Percentiles rank a stretch among this genome's conserved stretches.
Conservation (phyloP, 1,140 invertebrate genomes). For the Aporrectodea caliginosa region DNA sequence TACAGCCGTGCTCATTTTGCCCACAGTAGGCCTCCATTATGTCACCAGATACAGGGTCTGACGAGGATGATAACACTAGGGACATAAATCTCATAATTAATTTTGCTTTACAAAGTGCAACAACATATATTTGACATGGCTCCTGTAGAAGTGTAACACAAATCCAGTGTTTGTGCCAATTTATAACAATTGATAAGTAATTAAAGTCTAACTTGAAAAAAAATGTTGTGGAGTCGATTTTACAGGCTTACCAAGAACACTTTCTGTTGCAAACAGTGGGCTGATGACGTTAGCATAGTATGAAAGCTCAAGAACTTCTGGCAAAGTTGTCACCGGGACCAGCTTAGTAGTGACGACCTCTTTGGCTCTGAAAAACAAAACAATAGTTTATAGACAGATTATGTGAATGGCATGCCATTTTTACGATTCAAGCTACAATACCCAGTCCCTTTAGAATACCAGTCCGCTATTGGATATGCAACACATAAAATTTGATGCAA, state of each 20-base stretch:
- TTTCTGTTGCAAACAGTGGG: conserved; percentile 72
- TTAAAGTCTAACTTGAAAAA: background rate
- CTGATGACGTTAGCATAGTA: conserved; percentile 80
- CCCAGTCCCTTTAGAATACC: background rate
- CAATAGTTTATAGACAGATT: background rate
- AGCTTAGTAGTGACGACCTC: conserved; percentile 44
- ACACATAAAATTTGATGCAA: background rate
- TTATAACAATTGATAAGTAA: background rate
- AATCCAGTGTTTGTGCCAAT: background rate
- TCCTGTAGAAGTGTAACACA: background rate
- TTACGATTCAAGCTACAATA: too few relatives aligned
- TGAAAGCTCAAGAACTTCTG: conserved; percentile 76
- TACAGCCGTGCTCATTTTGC: background rate
- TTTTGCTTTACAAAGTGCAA: too few relatives aligned
- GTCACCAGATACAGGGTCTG: too few relatives aligned
- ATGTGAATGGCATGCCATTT: background rate
- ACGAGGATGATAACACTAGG: background rate
- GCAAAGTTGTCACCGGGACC: conserved; percentile 66
- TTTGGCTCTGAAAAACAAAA: background rate
- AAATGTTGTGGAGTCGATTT: background rate
- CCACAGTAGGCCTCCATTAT: too few relatives aligned
- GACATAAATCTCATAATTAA: too few relatives aligned
- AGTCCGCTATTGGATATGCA: background rate
- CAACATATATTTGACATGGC: too few relatives aligned
- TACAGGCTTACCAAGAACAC: conserved; percentile 64